Base-by-base conservation (phyloP, 1,140 invertebrate genomes). In the Apis cerana region DNA sequence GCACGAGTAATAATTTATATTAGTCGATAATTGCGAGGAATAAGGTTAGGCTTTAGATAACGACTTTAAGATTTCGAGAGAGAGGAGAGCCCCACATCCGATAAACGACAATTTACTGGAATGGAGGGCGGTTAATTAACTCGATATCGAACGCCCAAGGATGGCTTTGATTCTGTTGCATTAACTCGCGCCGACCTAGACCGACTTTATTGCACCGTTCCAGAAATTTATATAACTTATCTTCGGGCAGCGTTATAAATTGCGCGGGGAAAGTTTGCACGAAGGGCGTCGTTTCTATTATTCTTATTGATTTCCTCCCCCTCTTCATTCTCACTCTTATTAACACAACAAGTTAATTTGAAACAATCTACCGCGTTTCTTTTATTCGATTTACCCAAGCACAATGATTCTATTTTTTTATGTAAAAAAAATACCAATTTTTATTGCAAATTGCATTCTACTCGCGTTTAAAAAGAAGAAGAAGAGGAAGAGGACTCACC, bases 401-500 rank as follows among this genome's bases (percentile, higher is more conserved):
- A 33, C 33, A 33, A 33, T 33, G 33, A 33, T 33, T 33, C 33
- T 33, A 33, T 27, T 33, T 33, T 33, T 33, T 33, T 33, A 33
- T 33, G 2, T 33, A 33, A 33, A 33, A 33, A 3, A 33, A n/a
- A n/a, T n/a, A n/a, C n/a, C n/a, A n/a, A n/a, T n/a, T n/a, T n/a
- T n/a, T n/a, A n/a, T n/a, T n/a, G n/a, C n/a, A n/a, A n/a, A n/a
- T n/a, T n/a, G n/a, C n/a, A n/a, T n/a, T n/a, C n/a, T n/a, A n/a
- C n/a, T n/a, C n/a, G n/a, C n/a, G 2, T 33, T 33, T 33, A 33
- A 33, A 52, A 8, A 64, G n/a, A 27, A 64, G 0, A 11, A 2
- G 27, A 1, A 43, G 3, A 43, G 0, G 19, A 12, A 13, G 9
- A 65, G 7, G 15, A 88, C 89, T 81, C 72, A 93, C 93, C 94